Percentiles rank a stretch among this genome's conserved stretches.
These are phyloP conservation scores for Leptodirus hochenwartii DNA, from an alignment of 2,888 invertebrate genomes.

Conservation along the genomic window DNA sequence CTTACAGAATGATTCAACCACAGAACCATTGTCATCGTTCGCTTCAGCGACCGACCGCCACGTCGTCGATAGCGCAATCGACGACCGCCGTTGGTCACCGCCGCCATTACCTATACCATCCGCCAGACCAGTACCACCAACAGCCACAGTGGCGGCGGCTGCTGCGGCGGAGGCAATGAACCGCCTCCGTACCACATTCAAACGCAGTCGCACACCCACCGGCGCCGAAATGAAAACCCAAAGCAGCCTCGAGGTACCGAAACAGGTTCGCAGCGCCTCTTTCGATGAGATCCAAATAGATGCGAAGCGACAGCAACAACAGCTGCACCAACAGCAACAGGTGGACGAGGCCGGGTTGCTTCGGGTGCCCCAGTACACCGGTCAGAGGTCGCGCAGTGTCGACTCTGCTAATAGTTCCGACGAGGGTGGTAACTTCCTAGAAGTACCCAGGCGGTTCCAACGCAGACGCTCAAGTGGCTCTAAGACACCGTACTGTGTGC, in stretches of 20 bases:
- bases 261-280: constrained; percentile 76
- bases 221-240: constrained; percentile 85
- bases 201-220: constrained; percentile 72
- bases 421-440: constrained; percentile 37
- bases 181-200: constrained; percentile 70
- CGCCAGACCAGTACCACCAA: too few relatives aligned
- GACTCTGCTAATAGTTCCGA: constrained; percentile 57
- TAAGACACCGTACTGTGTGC: constrained; percentile 53
- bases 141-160: too few relatives aligned
- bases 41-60: too few relatives aligned
- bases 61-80: too few relatives aligned
- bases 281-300: constrained; percentile 80
- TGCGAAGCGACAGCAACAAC: constrained; percentile 39
- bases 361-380: constrained; percentile 44
- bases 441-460: constrained; percentile 38
- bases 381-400: constrained; percentile 61
- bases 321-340: constrained; percentile 9
- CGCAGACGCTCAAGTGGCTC: constrained; percentile 43
- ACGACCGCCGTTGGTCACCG: too few relatives aligned
- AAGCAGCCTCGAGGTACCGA: constrained; percentile 79
- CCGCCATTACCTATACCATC: too few relatives aligned
- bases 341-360: constrained; percentile 7
- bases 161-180: too few relatives aligned
- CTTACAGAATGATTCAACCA: too few relatives aligned
- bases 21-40: too few relatives aligned